A percentile compares a stretch with the other conserved stretches of the same genome.
Conservation (phyloP, 2,888 invertebrate genomes). For the Lydus trimaculatus region DNA sequence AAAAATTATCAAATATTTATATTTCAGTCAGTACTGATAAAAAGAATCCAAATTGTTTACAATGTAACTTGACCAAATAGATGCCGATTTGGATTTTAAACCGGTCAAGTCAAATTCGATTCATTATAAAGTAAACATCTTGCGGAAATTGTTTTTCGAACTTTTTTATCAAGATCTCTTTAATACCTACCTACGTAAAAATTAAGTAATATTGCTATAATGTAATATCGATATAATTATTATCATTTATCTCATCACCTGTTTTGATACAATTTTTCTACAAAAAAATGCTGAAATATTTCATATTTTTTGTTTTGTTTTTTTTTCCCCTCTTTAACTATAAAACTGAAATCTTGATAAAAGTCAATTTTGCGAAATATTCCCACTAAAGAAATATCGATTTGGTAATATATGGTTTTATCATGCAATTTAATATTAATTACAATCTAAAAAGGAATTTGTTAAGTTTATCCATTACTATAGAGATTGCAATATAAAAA, state of each 20-base stretch:
- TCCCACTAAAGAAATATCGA: neutral
- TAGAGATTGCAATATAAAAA: neutral
- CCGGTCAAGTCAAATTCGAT: neutral
- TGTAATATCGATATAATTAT: neutral
- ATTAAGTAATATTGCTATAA: neutral
- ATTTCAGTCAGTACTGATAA: neutral
- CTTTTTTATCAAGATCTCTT: neutral
- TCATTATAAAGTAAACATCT: neutral
- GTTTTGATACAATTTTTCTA: too few relatives aligned
- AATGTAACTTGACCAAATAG: too few relatives aligned
- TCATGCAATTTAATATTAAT: constrained; percentile 6
- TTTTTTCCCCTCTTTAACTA: too few relatives aligned
- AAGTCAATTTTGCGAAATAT: constrained; percentile 4
- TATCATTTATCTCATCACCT: neutral
- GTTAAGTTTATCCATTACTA: neutral
- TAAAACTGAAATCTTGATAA: neutral
- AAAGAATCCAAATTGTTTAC: too few relatives aligned
- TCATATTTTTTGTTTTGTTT: too few relatives aligned
- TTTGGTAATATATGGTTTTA: constrained; percentile 1
- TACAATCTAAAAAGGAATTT: neutral
- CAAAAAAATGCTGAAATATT: too few relatives aligned
- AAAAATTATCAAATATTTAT: neutral
- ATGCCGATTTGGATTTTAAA: too few relatives aligned
- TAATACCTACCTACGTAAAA: neutral
- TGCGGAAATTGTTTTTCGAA: neutral